Percentiles rank a stretch among this genome's conserved stretches.
phyloP scores from a whole-genome alignment of 1,140 invertebrate species.

The Ptiloglossa arizonensis region DNA sequence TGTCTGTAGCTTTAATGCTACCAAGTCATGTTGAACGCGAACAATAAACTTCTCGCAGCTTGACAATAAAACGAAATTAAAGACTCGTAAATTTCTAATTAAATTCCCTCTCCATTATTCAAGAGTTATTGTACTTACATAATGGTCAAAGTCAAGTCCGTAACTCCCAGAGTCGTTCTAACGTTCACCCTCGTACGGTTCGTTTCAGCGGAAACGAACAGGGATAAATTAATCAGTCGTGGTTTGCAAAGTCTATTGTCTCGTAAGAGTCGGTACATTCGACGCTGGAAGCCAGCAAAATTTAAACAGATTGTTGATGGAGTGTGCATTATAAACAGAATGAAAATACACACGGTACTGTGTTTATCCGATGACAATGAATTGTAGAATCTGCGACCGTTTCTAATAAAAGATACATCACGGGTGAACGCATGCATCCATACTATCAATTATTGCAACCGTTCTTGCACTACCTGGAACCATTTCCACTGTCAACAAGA shows the following conservation, averaged over 20 bases:
- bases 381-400: slow-evolving; percentile 2
- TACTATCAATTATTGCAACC: background rate
- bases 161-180: too few species aligned
- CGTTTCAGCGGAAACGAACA: background rate
- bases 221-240: slow-evolving; percentile 8
- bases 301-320: background rate
- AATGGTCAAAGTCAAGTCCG: too few species aligned
- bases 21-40: too few species aligned
- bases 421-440: background rate
- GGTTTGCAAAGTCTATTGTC: background rate
- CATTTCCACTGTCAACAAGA: slow-evolving; percentile 17
- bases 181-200: background rate
- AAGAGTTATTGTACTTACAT: too few species aligned
- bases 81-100: too few species aligned
- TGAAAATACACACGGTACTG: background rate
- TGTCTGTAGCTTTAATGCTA: too few species aligned
- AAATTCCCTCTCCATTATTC: too few species aligned
- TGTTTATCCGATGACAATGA: background rate
- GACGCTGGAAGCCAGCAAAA: background rate
- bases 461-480: background rate
- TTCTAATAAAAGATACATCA: slow-evolving; percentile 32
- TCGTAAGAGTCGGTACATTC: background rate
- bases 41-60: too few species aligned
- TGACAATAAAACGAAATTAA: too few species aligned
- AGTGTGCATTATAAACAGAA: slow-evolving; percentile 8